These are phyloP conservation scores for Acrocephalus kingi DNA, from an alignment of 2,113 vertebrate species.

Conservation along the genomic window DNA sequence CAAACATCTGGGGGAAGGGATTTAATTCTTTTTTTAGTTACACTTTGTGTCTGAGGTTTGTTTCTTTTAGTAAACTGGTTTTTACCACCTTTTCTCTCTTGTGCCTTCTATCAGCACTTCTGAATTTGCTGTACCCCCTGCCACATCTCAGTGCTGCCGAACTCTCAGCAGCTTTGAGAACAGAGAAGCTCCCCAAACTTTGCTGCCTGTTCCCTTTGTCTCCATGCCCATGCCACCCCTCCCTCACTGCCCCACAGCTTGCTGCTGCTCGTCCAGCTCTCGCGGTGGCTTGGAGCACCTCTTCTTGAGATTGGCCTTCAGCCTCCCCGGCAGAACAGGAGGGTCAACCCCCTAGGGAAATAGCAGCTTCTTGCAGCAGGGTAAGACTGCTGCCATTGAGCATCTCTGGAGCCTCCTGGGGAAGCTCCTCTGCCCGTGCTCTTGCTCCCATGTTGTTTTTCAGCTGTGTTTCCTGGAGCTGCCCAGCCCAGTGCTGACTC, in stretches of 20 bases:
- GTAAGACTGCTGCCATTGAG: not conserved
- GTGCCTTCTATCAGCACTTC: not conserved
- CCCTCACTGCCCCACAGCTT: not conserved
- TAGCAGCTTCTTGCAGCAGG: not conserved
- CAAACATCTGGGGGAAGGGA: not conserved
- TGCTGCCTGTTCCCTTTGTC: not conserved
- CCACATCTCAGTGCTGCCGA: not conserved
- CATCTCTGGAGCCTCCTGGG: not conserved
- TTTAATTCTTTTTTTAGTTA: not conserved
- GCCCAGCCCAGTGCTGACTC: not conserved
- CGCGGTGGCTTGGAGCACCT: accelerated
- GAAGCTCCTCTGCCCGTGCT: not conserved
- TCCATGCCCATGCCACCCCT: not conserved
- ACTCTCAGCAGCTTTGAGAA: not conserved
- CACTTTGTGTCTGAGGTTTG: not conserved
- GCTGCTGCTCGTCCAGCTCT: not conserved
- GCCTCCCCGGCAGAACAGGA: accelerated
- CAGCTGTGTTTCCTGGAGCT: not conserved
- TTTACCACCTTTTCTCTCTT: not conserved
- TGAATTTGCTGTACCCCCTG: not conserved
- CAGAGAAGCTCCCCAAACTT: not conserved
- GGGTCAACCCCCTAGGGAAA: accelerated
- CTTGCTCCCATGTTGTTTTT: not conserved
- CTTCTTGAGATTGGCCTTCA: not conserved
- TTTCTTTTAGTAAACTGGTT: not conserved